phyloP scores from a whole-genome alignment of 2,113 vertebrate genomes.

The Melanotaenia duboulayi region DNA sequence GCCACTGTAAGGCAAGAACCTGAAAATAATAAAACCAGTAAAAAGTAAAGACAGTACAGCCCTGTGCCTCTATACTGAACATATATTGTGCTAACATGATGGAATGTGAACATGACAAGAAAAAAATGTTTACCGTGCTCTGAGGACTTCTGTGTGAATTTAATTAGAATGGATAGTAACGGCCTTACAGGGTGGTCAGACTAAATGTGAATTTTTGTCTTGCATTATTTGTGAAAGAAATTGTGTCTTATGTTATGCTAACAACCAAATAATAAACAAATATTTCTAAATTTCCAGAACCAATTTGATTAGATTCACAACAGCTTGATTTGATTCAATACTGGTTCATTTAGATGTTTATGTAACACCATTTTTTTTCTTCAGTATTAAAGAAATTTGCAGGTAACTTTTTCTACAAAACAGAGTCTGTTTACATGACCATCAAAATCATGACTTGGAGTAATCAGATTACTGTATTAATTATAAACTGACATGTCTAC shows the following conservation, averaged over 20 bases:
- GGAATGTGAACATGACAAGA: background rate
- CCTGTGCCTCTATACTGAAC: background rate
- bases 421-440: too few relatives aligned
- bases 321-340: too few relatives aligned
- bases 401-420: too few relatives aligned
- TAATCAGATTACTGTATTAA: too few relatives aligned
- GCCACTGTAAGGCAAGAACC: slow-evolving; percentile 31
- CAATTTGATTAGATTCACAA: too few relatives aligned
- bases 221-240: background rate
- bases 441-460: too few relatives aligned
- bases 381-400: too few relatives aligned
- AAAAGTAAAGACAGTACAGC: background rate
- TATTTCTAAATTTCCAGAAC: too few relatives aligned
- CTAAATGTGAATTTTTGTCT: background rate
- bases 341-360: too few relatives aligned
- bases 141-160: background rate
- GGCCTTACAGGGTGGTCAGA: background rate
- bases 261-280: too few relatives aligned
- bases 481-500: too few relatives aligned
- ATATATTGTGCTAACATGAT: background rate
- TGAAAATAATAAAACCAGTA: slow-evolving; percentile 34
- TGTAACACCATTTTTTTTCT: too few relatives aligned
- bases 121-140: background rate
- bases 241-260: background rate
- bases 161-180: background rate